Evolutionary conservation across 1,140 invertebrate species (phyloP).

Genomic region (Nylanderia fulva): DNA sequence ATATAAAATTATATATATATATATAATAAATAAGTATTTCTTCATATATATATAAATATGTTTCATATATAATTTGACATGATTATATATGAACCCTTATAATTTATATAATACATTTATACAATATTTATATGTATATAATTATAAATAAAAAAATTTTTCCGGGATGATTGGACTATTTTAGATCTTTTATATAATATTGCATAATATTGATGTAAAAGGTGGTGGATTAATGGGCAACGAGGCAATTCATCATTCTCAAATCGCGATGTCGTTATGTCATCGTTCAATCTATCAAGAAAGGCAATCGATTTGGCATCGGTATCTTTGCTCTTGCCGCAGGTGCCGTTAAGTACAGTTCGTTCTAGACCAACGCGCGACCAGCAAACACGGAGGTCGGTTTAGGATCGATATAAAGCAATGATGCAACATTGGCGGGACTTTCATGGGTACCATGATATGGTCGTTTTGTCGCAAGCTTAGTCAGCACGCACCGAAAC

Average conservation of each 20-base stretch:
- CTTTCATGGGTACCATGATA: slow-evolving; percentile 57
- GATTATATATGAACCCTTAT: too few relatives aligned
- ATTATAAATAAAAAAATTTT: too few relatives aligned
- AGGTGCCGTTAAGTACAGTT: slow-evolving; percentile 58
- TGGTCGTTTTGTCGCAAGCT: neutral
- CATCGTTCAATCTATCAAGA: slow-evolving; percentile 30
- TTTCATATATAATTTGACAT: too few relatives aligned
- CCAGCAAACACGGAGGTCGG: neutral
- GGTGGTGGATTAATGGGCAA: neutral
- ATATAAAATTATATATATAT: too few relatives aligned
- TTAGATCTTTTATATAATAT: too few relatives aligned
- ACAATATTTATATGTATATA: too few relatives aligned
- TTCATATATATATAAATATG: too few relatives aligned
- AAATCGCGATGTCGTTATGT: slow-evolving; percentile 21
- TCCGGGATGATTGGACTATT: too few relatives aligned
- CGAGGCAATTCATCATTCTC: slow-evolving; percentile 52
- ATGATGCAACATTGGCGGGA: slow-evolving; percentile 69
- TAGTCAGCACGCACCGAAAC: neutral
- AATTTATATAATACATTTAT: too few relatives aligned
- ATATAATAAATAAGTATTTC: too few relatives aligned
- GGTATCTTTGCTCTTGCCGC: slow-evolving; percentile 40
- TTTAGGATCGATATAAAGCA: slow-evolving; percentile 66
- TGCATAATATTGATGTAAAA: too few relatives aligned
- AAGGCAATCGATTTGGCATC: slow-evolving; percentile 59
- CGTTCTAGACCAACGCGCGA: neutral